Conservation (phyloP, 2,797 vertebrate genomes). For the Sarcoramphus papa region DNA sequence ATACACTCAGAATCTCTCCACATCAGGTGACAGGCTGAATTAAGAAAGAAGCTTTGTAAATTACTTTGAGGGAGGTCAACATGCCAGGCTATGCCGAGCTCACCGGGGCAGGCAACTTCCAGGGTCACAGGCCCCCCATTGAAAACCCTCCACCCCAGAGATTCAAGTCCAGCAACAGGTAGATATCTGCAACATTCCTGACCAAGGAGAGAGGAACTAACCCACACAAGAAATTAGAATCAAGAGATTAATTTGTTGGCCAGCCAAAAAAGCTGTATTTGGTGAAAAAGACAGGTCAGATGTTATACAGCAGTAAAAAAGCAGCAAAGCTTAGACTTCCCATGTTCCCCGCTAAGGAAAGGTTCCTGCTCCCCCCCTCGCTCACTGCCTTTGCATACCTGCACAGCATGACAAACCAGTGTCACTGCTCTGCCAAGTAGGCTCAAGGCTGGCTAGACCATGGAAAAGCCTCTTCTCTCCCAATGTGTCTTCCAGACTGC, state of each 20-base stretch:
- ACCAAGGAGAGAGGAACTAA: neutral
- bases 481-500: neutral
- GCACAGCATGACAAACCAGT: neutral
- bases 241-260: neutral
- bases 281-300: neutral
- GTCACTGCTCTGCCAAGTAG: neutral
- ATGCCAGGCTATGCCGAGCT: neutral
- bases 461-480: neutral
- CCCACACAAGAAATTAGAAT: neutral
- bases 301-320: neutral
- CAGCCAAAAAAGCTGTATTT: neutral
- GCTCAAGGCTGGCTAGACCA: neutral
- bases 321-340: neutral
- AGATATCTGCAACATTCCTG: neutral
- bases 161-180: neutral
- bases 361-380: neutral
- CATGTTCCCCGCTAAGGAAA: neutral
- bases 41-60: neutral
- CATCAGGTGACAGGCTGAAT: neutral
- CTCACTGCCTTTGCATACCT: neutral
- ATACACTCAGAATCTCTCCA: neutral
- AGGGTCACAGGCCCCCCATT: neutral
- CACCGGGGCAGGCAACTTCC: neutral
- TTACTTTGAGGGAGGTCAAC: neutral
- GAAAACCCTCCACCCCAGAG: neutral